Percentiles rank a stretch among this genome's conserved stretches.
Evolutionary conservation across 2,888 invertebrate species (phyloP).

Genomic region (Melieria picta): DNA sequence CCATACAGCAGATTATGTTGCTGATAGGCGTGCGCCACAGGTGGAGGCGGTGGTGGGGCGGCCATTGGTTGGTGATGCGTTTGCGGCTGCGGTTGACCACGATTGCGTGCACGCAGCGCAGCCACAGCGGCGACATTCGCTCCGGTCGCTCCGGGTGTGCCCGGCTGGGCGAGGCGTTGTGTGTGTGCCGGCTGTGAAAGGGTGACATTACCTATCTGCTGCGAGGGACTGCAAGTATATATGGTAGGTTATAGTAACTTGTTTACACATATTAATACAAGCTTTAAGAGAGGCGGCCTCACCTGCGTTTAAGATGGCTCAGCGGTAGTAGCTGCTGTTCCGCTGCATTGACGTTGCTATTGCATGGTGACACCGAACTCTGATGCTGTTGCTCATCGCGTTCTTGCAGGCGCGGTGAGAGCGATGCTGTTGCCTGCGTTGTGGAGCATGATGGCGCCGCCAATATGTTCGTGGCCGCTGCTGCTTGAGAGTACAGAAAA

Average conservation of each 20-base stretch:
- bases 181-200: slow-evolving; percentile 14
- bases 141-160: slow-evolving; percentile 1
- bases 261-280: not conserved
- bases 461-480: slow-evolving; percentile 16
- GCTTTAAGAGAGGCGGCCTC: not conserved
- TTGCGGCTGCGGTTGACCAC: slow-evolving; percentile 25
- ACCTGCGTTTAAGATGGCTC: slow-evolving; percentile 21
- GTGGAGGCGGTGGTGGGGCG: slow-evolving; percentile 44
- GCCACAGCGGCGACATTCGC: not conserved
- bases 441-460: slow-evolving; percentile 26
- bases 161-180: slow-evolving; percentile 5
- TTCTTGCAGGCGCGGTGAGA: slow-evolving; percentile 41
- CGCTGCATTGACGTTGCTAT: not conserved
- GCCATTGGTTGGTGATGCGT: slow-evolving; percentile 15
- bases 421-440: slow-evolving; percentile 37
- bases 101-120: slow-evolving; percentile 23
- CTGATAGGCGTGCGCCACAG: slow-evolving; percentile 51
- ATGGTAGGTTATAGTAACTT: not conserved
- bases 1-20: slow-evolving; percentile 49
- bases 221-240: slow-evolving; percentile 6
- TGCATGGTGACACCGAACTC: no score
- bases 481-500: slow-evolving; percentile 32
- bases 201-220: slow-evolving; percentile 6
- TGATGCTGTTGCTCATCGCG: slow-evolving; percentile 34
- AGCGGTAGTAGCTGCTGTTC: not conserved